Percentiles rank a stretch among this genome's conserved stretches.
These are phyloP conservation scores for Tortrix viridana DNA, from an alignment of 2,888 invertebrate genomes.

Conservation along the genomic window DNA sequence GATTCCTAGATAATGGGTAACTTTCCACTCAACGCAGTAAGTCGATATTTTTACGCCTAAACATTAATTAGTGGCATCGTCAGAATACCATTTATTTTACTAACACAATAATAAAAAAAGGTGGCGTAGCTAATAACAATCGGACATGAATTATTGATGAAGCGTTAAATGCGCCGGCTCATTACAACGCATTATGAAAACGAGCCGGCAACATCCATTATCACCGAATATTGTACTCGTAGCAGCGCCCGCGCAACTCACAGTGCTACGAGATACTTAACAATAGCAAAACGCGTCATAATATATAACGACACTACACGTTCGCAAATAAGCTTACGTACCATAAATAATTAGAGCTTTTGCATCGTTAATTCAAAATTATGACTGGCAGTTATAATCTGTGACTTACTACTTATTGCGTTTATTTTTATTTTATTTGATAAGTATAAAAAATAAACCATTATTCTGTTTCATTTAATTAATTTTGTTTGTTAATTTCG, in stretches of 20 bases:
- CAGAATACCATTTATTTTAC: slow-evolving; percentile 30
- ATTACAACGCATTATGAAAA: slow-evolving; percentile 65
- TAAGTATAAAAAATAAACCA: too few species aligned
- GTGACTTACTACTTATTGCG: too few species aligned
- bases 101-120: slow-evolving; percentile 28
- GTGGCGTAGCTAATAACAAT: slow-evolving; percentile 54
- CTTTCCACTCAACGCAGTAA: not conserved
- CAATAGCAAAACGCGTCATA: not conserved
- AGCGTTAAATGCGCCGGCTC: slow-evolving; percentile 60
- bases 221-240: slow-evolving; percentile 60
- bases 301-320: not conserved
- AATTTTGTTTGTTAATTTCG: too few species aligned
- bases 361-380: too few species aligned
- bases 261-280: slow-evolving; percentile 18
- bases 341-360: not conserved
- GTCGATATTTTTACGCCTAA: slow-evolving; percentile 15
- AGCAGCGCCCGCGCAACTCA: slow-evolving; percentile 42
- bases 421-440: too few species aligned
- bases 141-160: slow-evolving; percentile 66
- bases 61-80: slow-evolving; percentile 18
- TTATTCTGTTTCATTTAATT: too few species aligned
- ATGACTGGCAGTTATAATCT: too few species aligned
- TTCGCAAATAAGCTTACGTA: not conserved
- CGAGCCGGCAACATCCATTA: slow-evolving; percentile 61
- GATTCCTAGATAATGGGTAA: not conserved